Evolutionary conservation across 2,797 vertebrate genomes (phyloP), one percentile per base, ranked within the genome.

Genomic region (Sibirionetta formosa): DNA sequence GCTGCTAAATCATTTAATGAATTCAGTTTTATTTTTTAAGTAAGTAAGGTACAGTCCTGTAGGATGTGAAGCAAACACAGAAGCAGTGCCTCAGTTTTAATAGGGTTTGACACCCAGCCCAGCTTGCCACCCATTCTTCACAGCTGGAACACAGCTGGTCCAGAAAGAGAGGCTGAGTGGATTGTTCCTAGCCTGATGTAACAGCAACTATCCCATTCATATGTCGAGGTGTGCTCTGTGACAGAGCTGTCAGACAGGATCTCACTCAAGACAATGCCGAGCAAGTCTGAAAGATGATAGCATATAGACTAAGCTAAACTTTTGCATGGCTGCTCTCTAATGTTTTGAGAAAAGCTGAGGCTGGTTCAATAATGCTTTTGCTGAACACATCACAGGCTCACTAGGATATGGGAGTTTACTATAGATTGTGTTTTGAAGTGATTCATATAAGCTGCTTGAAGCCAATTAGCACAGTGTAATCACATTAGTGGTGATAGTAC

Each of bases 381-480:
- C 40, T 50, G 31, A 36, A 57, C 42, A 61, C 6, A 2, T 46
- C 44, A 68, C 11, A 27, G 33, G 13, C 57, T 80, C 53, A 54
- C 19, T 36, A 27, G 20, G 31, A 89, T 7, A 14, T 0, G 0
- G 8, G 40, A 88, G 27, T 91, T 93, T 83, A 73, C 24, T 69
- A 75, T 57, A 65, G 73, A 5, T 60, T 58, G 68, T 78, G n/a
- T 33, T 73, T 94, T 80, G 63, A 64, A 83, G 54, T 17, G 56
- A 93, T 87, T 94, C 54, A 46, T 27, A 83, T 27, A 66, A 96
- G 72, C 72, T 50, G 48, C 31, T 88, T 83, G 86, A 88, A 93
- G 57, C 89, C 82, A 94, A 88, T 96, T 90, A 95, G 51, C 72
- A 88, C 78, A 90, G 22, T 38, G 23, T 70, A 88, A 58, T 96